Base-by-base conservation (phyloP, 1,140 invertebrate genomes). In the Antheraea mylitta region DNA sequence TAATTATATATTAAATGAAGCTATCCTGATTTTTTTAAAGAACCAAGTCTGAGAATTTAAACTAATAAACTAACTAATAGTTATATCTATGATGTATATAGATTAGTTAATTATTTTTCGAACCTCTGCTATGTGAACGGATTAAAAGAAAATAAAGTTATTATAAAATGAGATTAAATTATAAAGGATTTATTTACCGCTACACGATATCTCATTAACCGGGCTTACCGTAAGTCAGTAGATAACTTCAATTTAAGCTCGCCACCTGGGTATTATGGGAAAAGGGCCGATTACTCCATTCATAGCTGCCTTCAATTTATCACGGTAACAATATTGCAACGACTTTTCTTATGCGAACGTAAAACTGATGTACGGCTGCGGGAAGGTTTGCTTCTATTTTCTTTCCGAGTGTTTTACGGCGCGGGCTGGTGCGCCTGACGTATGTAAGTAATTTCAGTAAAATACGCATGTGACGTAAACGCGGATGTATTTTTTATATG, bases 361-460 rank as follows among this genome's bases (percentile, higher is more conserved):
- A 71, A 71, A 70, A 67, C 38, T 67, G 69, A 71, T 67, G 65
- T 30, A 66, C 37, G 18, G 13, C 65, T n/a, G n/a, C 16, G 64
- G 19, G 18, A 65, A 18, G 38, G 38, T 42, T 22, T 45, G n/a
- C 11, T 65, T 19, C 38, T 42, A 65, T 65, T 65, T 45, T 65
- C 18, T 19, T 48, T 38, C 38, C n/a, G 38, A 48, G 5, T 53
- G 37, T 63, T 63, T 63, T 63, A 53, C 16, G 45, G 45, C 45
- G 16, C 13, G 5, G 16, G 11, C 45, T 53, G 7, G 45, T 53
- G 45, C 45, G 13, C 45, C 45, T 53, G 45, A 53, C 45, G 45
- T 16, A 16, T 53, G 45, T 53, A 53, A 53, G 45, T 53, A 53
- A 53, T 53, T 53, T 53, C 45, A 53, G 13, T 53, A 16, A 53